Evolutionary conservation across 2,113 vertebrate genomes (phyloP), one percentile per base, ranked within the genome.

Genomic region (Corythornis cristatus): DNA sequence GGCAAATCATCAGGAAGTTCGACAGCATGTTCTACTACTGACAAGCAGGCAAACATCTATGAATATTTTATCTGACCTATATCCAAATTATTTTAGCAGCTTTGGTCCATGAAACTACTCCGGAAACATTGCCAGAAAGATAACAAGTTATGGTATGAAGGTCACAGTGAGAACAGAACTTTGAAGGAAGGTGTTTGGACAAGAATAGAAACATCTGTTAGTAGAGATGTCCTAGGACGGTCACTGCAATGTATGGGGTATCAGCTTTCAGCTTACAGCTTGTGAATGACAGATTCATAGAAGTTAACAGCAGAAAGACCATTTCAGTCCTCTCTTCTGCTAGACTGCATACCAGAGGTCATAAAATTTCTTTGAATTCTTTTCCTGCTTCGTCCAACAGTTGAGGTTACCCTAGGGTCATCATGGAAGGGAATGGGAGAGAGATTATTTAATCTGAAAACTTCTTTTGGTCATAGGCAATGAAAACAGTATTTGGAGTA

Each of bases 141-240:
- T 92, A 92, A 83, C 71, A 70, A 95, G 78, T 93, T 42, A 25
- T 53, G 87, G 91, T 89, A 96, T 94, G 94, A 95, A 96, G 93
- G 96, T 96, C 96, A 96, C 70, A 85, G 54, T 2, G 31, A 95
- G 95, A 94, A 86, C 86, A 90, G 94, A 94, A 93, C 86, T 95
- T 94, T 92, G 94, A 95, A 94, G 78, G 83, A 96, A 96, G 94
- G 92, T 96, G 92, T 93, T 93, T 94, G 87, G 91, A 94, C 96
- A 93, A 96, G 95, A 96, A 96, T 95, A 96, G 93, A 95, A 95
- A 94, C 96, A 94, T 96, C 93, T 95, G 93, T 93, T 96, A 85
- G 91, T 58, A 90, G 91, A 90, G 94, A 92, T 95, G 96, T 88
- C 93, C 96, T 95, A 92, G 94, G 95, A 92, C 67, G n/a, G 94